These are phyloP conservation scores for Orthochromis malagaraziensis DNA, from an alignment of 2,113 vertebrate genomes.

Conservation along the genomic window DNA sequence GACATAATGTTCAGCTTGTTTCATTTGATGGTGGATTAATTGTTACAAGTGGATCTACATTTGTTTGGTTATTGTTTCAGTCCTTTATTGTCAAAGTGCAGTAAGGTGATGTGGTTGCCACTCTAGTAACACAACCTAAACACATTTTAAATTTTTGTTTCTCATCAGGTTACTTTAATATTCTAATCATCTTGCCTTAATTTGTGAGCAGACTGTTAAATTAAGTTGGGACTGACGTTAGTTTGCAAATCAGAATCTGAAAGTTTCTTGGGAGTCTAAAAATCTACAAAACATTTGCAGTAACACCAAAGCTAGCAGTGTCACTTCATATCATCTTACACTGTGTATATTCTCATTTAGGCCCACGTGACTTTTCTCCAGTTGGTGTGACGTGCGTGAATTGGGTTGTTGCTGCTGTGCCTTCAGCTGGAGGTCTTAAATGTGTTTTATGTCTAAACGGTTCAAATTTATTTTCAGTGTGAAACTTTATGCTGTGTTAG, in stretches of 20 bases:
- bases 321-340: neutral
- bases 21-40: neutral
- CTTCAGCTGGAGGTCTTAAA: constrained; percentile 14
- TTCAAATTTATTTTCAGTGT: neutral
- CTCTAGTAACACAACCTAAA: neutral
- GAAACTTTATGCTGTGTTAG: neutral
- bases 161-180: neutral
- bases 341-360: neutral
- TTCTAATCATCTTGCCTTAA: constrained; percentile 26
- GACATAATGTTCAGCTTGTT: neutral
- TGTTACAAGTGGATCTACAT: neutral
- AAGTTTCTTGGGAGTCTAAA: neutral
- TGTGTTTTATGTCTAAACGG: neutral
- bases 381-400: neutral
- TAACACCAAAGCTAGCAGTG: neutral
- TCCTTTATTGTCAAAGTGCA: neutral
- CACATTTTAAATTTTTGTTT: neutral
- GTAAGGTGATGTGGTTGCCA: neutral
- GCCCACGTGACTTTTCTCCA: neutral
- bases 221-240: neutral
- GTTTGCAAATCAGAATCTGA: neutral
- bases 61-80: neutral
- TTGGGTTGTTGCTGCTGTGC: constrained; percentile 24
- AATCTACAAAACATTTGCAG: neutral
- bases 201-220: neutral